A percentile compares a stretch with the other conserved stretches of the same genome.
Evolutionary conservation across 2,797 vertebrate species (phyloP).

Genomic region (Rhabdomys pumilio): DNA sequence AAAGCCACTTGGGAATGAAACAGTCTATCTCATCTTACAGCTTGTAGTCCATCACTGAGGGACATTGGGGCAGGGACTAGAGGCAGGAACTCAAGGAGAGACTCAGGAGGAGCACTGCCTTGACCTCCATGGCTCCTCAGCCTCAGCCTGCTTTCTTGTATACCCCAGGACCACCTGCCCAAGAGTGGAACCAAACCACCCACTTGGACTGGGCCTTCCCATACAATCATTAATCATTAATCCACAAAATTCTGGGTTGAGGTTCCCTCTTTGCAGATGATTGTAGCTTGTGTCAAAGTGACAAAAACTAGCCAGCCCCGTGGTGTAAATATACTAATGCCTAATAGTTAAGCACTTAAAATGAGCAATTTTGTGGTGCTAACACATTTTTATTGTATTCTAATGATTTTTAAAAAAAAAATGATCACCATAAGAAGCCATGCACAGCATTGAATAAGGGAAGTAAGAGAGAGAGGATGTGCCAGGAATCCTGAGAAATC

Average conservation of each 20-base stretch:
- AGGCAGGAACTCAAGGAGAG: neutral
- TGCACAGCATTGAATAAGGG: neutral
- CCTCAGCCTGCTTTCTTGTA: neutral
- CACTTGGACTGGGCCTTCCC: neutral
- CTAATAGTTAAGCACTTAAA: neutral
- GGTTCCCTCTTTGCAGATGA: neutral
- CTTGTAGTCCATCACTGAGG: neutral
- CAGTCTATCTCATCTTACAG: neutral
- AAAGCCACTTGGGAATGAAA: neutral
- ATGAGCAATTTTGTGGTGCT: neutral
- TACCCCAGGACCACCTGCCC: neutral
- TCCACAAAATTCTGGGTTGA: neutral
- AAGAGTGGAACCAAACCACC: neutral
- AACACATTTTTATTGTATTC: neutral
- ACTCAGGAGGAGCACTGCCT: neutral
- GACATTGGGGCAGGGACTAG: neutral
- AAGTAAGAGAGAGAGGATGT: rapidly evolving
- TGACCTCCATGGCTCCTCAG: neutral
- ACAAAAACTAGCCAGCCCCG: neutral
- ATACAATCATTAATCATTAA: neutral
- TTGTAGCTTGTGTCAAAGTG: neutral
- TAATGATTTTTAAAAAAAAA: neutral
- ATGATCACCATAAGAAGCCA: neutral
- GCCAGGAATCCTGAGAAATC: neutral
- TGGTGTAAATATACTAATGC: neutral